Conservation (phyloP, 2,113 vertebrate species). For the Caloenas nicobarica region DNA sequence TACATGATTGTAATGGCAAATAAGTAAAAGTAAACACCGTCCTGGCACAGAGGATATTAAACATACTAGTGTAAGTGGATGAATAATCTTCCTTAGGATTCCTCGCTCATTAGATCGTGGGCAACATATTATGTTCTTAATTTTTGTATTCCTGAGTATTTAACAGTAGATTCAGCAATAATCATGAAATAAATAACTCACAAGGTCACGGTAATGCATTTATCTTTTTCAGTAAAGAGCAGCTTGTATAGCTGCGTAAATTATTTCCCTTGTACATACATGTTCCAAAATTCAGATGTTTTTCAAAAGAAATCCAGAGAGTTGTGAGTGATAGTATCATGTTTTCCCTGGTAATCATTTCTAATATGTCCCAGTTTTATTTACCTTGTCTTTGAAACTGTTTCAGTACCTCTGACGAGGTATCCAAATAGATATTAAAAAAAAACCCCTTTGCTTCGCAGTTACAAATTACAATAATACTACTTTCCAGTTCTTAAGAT, state of each 20-base stretch:
- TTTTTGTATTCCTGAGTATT: background rate
- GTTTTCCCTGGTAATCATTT: background rate
- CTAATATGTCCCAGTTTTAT: background rate
- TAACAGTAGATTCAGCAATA: background rate
- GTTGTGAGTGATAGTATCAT: background rate
- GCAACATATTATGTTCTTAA: background rate
- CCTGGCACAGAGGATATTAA: background rate
- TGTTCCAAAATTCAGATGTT: background rate
- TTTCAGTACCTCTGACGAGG: background rate
- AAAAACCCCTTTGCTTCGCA: background rate
- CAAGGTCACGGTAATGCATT: background rate
- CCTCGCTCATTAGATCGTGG: background rate
- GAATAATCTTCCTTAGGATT: background rate
- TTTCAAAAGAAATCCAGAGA: background rate
- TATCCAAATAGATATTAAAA: no score
- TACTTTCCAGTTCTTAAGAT: background rate
- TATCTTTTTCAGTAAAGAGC: background rate
- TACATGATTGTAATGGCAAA: background rate
- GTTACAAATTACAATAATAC: background rate
- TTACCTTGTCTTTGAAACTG: background rate
- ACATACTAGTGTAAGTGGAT: background rate
- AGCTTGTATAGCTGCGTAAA: rapidly evolving
- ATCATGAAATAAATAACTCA: background rate
- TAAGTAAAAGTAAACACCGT: background rate
- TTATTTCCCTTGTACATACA: background rate